A percentile compares a stretch with the other conserved stretches of the same genome.
phyloP scores from a whole-genome alignment of 2,888 invertebrate species.

The Melangyna quadrimaculata region DNA sequence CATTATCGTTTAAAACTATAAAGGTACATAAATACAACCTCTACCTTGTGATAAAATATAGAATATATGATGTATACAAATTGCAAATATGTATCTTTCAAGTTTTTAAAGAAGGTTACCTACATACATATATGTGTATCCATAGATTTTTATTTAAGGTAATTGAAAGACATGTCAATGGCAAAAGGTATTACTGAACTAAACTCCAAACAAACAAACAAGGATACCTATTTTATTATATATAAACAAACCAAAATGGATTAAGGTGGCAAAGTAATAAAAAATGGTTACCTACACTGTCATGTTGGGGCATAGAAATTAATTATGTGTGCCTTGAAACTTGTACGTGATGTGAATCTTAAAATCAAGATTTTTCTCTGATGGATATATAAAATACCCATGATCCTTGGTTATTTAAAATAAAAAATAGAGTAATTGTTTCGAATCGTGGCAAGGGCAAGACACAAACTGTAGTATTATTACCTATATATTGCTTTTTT shows the following conservation, averaged over 20 bases:
- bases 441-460: neutral
- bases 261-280: neutral
- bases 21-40: neutral
- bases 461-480: neutral
- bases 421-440: neutral
- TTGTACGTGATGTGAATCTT: neutral
- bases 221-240: neutral
- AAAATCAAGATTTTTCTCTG: neutral
- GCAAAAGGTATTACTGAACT: no score
- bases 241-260: neutral
- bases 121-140: neutral
- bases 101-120: neutral
- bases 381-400: neutral
- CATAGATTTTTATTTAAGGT: neutral
- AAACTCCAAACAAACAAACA: neutral
- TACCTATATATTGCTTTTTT: neutral
- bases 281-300: neutral
- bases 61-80: neutral
- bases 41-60: neutral
- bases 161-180: neutral
- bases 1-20: neutral
- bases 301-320: conserved; percentile 2
- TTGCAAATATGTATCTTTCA: neutral
- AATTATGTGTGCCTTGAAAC: neutral
- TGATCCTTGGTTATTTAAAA: neutral